Evolutionary conservation across 2,888 invertebrate genomes (phyloP), one percentile per base, ranked within the genome.

Genomic region (Cryptocephalus moraei): DNA sequence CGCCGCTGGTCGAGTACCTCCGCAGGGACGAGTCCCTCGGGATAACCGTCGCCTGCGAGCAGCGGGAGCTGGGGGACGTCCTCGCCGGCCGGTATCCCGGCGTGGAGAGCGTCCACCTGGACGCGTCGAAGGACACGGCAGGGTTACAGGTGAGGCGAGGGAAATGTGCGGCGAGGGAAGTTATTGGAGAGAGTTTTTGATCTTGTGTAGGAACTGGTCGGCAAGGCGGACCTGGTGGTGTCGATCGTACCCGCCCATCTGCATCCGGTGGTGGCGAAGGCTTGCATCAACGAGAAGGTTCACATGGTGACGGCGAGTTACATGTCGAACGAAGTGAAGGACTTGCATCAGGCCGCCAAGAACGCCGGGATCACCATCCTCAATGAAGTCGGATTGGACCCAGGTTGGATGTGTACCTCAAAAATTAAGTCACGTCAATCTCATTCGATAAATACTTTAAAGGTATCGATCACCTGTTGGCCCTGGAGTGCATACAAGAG

Each of bases 271-370:
- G 82, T 88, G 2, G 97, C 96, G 0, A 80, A 82, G 60, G 81
- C 84, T 12, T 99, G 97, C 66, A 86, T 99, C 44, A 77, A 79
- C n/a, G 78, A 86, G 50, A 80, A 82, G 51, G 86, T 85, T 0
- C 91, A 99, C 67, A 82, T 99, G 82, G 94, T 99, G 12, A 99
- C 99, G 0, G 95, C 96, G 0, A 95, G 94, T 50, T 99, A 99
- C 63, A 81, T 91, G 47, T 86, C 87, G 9, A 86, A 91, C 1
- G 84, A 87, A 61, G 86, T 99, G 59, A 81, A 78, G 60, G 80
- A 80, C 1, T 71, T 95, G 9, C 84, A 95, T 61, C 74, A 86
- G 38, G 77, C 76, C 46, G 97, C 97, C 0, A 77, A 81, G 43
- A 82, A 86, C 33, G 91, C 92, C 1, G 94, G 91, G 1, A 77